Conservation (phyloP, 2,113 vertebrate species). For the Cyanoramphus novaezelandiae region DNA sequence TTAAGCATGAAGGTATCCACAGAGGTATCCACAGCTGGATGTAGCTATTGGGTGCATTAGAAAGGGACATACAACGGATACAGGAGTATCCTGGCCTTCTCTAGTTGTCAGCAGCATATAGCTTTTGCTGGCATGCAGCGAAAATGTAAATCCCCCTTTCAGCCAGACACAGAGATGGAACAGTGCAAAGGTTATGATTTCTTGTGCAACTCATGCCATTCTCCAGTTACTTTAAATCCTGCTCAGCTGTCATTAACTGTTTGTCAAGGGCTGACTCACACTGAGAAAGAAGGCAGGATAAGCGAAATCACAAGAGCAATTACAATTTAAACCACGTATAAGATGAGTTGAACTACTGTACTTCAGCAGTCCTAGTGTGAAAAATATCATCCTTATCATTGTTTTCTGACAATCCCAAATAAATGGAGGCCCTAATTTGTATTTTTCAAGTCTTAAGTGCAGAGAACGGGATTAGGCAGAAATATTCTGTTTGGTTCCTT, state of each 20-base stretch:
- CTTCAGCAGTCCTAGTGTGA: background rate
- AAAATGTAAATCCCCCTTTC: slow-evolving; percentile 14
- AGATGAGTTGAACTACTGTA: background rate
- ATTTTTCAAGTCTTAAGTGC: background rate
- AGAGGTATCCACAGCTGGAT: background rate
- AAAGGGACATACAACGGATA: background rate
- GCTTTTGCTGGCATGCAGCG: background rate
- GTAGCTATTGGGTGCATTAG: background rate
- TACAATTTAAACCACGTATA: background rate
- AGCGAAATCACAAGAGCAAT: background rate
- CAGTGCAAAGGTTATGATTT: slow-evolving; percentile 2
- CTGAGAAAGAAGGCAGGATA: background rate
- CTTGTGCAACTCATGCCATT: background rate
- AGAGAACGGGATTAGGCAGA: background rate
- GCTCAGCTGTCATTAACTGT: slow-evolving; percentile 14
- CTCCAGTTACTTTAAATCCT: slow-evolving; percentile 24
- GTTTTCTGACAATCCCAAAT: background rate
- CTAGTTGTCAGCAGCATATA: background rate
- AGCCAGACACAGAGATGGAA: background rate
- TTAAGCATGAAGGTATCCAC: rapidly evolving
- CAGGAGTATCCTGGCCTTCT: background rate
- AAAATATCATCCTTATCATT: background rate
- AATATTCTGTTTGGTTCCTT: background rate
- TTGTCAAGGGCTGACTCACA: background rate
- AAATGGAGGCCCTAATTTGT: background rate